Percentiles rank a stretch among this genome's conserved stretches.
These are phyloP conservation scores for Latrodectus hesperus DNA, from an alignment of 2,888 invertebrate species.

Conservation along the genomic window DNA sequence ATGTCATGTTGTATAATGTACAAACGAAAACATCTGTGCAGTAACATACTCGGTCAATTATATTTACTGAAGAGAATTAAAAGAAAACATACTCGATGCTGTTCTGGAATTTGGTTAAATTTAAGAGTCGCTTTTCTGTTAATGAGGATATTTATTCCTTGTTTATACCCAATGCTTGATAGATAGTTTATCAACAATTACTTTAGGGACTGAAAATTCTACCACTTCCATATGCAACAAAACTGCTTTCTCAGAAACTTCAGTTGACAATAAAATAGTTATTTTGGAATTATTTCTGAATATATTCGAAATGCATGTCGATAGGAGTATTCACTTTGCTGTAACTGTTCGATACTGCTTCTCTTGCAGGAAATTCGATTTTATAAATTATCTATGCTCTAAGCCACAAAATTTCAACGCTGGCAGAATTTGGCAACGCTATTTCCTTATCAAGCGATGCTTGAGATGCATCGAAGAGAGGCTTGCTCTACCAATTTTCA, in stretches of 20 bases:
- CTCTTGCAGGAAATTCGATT: neutral
- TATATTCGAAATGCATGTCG: constrained; percentile 4
- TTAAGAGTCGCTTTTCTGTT: neutral
- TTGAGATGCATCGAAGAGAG: constrained; percentile 16
- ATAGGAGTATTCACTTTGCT: constrained; percentile 29
- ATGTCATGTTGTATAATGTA: constrained; percentile 13
- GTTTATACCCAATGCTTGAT: neutral
- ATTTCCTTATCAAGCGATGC: neutral
- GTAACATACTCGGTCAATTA: neutral
- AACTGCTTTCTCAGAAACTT: neutral
- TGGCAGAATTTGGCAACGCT: constrained; percentile 14
- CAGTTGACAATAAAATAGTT: neutral
- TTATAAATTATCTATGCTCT: constrained; percentile 5
- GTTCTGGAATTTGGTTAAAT: neutral
- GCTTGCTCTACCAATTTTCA: constrained; percentile 7
- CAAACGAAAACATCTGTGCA: neutral
- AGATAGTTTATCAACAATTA: neutral
- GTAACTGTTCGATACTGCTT: constrained; percentile 24
- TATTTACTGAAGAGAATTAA: neutral
- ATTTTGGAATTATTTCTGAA: neutral
- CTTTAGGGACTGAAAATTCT: neutral
- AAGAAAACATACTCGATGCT: neutral
- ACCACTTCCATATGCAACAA: neutral
- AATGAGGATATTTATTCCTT: neutral
- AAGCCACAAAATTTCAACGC: neutral